Percentiles rank a stretch among this genome's conserved stretches.
These are phyloP conservation scores for Caenorhabditis afra DNA, from an alignment of 2,888 invertebrate species.

Conservation along the genomic window DNA sequence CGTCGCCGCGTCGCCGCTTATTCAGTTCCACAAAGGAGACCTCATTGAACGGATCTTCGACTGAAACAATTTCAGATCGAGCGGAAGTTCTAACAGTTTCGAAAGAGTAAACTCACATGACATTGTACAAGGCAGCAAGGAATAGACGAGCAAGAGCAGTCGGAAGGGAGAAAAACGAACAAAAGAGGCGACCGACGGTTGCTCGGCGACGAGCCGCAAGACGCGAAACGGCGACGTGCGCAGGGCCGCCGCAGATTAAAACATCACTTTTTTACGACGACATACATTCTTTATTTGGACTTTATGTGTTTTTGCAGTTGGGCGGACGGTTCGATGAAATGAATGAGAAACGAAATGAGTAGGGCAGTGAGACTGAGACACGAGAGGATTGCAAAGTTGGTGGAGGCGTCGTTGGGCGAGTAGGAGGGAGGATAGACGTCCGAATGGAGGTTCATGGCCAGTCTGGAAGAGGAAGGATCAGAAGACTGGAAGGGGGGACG, in stretches of 20 bases:
- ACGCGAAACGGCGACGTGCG: background rate
- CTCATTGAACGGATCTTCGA: slow-evolving; percentile 70
- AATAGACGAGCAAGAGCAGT: slow-evolving; percentile 1
- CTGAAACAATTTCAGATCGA: slow-evolving; percentile 8
- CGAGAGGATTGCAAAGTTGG: slow-evolving; percentile 37
- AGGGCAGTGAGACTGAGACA: slow-evolving; percentile 36
- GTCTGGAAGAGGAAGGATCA: slow-evolving; percentile 16
- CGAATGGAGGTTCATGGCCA: slow-evolving; percentile 45
- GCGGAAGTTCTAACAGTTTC: too few species aligned
- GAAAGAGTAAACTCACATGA: slow-evolving; percentile 34
- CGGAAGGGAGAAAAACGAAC: slow-evolving; percentile 2
- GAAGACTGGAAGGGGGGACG: background rate
- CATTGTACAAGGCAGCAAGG: slow-evolving; percentile 29
- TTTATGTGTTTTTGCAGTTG: slow-evolving; percentile 55
- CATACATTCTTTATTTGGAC: slow-evolving; percentile 3
- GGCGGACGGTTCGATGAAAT: slow-evolving; percentile 46
- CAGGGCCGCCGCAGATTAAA: slow-evolving; percentile 10
- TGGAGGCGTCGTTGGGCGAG: slow-evolving; percentile 23
- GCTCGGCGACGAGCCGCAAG: background rate
- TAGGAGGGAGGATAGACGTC: slow-evolving; percentile 51
- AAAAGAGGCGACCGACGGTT: slow-evolving; percentile 2
- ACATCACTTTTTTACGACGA: background rate
- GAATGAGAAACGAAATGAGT: slow-evolving; percentile 40
- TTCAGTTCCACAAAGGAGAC: slow-evolving; percentile 75
- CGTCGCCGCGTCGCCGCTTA: slow-evolving; percentile 69